Evolutionary conservation across 2,888 invertebrate genomes (phyloP).

Genomic region (Nemapogon koenigi): DNA sequence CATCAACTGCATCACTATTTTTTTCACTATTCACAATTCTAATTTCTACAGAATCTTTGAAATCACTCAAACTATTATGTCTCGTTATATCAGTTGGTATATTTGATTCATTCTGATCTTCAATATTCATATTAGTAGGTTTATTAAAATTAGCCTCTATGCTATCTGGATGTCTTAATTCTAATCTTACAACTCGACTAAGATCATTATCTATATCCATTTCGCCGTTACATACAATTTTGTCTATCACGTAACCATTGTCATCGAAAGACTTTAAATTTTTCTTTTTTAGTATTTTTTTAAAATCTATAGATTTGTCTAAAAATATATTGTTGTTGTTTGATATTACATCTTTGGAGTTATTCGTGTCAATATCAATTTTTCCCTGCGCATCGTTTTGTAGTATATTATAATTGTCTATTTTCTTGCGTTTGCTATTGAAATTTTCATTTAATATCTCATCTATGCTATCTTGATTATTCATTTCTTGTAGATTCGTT

Average conservation of each 20-base stretch:
- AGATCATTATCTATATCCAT: constrained; percentile 35
- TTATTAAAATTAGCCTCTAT: background rate
- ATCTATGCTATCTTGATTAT: constrained; percentile 24
- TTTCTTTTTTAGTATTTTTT: constrained; percentile 29
- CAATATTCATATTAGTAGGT: background rate
- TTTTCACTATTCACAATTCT: constrained; percentile 23
- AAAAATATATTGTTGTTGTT: constrained; percentile 30
- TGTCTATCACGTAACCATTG: constrained; percentile 23
- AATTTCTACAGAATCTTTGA: constrained; percentile 26
- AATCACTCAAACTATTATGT: too few relatives aligned
- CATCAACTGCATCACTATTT: constrained; percentile 23
- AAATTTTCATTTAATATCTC: constrained; percentile 43
- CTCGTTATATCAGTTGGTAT: background rate
- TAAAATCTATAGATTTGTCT: constrained; percentile 21
- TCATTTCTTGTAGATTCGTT: constrained; percentile 22
- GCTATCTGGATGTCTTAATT: constrained; percentile 26
- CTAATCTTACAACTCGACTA: constrained; percentile 38
- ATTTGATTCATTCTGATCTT: background rate
- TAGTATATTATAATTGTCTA: constrained; percentile 16
- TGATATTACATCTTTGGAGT: constrained; percentile 16
- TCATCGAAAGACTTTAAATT: constrained; percentile 22
- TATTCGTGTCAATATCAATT: constrained; percentile 15
- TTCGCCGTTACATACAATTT: constrained; percentile 32
- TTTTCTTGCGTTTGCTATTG: constrained; percentile 34
- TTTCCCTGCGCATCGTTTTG: constrained; percentile 20